phyloP scores from a whole-genome alignment of 2,888 invertebrate species.

The Taphrorychus bicolor region DNA sequence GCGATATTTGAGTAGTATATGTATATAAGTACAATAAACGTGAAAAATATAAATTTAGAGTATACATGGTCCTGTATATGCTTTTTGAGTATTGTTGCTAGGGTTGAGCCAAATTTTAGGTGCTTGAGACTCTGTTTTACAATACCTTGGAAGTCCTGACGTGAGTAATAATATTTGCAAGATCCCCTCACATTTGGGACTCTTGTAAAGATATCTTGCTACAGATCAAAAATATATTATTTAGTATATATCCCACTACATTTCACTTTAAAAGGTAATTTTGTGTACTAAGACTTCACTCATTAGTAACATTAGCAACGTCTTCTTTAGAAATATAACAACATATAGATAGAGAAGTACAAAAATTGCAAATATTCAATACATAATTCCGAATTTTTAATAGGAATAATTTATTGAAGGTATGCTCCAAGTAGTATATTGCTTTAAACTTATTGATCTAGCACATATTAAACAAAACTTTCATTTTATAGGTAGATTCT shows the following conservation, averaged over 20 bases:
- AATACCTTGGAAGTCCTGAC: neutral
- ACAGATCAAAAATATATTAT: neutral
- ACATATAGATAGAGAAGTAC: neutral
- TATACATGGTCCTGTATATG: constrained; percentile 21
- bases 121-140: neutral
- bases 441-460: neutral
- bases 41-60: constrained; percentile 7
- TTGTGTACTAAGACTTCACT: too few species aligned
- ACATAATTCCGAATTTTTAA: neutral
- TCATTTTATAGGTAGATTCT: too few species aligned
- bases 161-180: neutral
- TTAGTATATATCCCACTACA: too few species aligned
- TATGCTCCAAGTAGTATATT: neutral
- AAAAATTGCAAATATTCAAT: neutral
- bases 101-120: neutral
- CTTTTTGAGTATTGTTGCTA: constrained; percentile 5
- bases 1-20: neutral
- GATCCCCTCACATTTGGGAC: too few species aligned
- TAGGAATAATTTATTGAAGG: neutral
- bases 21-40: neutral
- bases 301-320: neutral
- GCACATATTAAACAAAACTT: neutral
- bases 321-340: neutral
- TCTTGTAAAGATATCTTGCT: neutral
- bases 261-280: too few species aligned